Conservation (phyloP, 2,113 vertebrate species). For the Chamaetylas fuelleborni region DNA sequence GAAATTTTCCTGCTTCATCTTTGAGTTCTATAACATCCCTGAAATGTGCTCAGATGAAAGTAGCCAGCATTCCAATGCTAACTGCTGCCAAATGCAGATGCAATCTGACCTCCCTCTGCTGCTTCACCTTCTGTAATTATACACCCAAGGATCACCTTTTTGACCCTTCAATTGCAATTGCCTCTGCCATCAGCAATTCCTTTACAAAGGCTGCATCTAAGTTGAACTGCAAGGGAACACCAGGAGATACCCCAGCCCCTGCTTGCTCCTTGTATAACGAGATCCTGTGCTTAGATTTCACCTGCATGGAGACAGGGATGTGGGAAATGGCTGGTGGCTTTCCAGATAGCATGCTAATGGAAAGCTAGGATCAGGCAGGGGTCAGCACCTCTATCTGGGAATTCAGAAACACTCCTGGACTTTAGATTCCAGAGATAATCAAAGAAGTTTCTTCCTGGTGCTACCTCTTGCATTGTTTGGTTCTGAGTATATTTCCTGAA, state of each 20-base stretch:
- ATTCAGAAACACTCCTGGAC: background rate
- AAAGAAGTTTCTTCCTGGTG: background rate
- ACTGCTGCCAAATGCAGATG: background rate
- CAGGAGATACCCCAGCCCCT: constrained; percentile 27
- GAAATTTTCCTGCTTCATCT: background rate
- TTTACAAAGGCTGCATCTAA: background rate
- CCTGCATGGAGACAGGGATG: background rate
- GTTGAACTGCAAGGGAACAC: constrained; percentile 39
- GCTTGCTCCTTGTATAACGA: constrained; percentile 6
- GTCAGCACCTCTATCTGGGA: background rate
- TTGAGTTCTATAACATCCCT: background rate
- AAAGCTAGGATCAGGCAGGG: background rate
- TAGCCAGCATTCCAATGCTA: background rate
- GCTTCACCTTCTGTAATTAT: constrained; percentile 44
- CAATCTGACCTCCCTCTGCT: constrained; percentile 23
- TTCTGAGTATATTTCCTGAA: background rate
- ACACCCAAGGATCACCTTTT: constrained; percentile 25
- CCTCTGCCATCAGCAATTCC: background rate
- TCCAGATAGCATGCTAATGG: background rate
- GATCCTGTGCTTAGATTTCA: constrained; percentile 28
- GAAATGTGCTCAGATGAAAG: background rate
- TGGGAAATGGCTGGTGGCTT: background rate
- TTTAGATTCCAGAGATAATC: background rate
- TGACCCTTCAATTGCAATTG: constrained; percentile 14
- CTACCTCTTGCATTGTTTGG: background rate